Conservation (phyloP, 2,797 vertebrate genomes). For the Chromis chromis region DNA sequence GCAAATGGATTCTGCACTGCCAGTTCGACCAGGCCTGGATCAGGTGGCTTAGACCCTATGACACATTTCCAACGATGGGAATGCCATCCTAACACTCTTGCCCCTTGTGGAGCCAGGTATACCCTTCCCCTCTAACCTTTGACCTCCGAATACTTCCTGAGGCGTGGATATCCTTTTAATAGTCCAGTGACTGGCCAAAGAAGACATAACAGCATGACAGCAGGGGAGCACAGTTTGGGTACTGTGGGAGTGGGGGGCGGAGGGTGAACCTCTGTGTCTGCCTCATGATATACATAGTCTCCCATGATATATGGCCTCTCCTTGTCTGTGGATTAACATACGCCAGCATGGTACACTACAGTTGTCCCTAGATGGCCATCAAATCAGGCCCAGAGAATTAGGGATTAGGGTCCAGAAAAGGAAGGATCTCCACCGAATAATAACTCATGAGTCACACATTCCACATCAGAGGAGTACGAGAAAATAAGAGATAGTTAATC, state of each 20-base stretch:
- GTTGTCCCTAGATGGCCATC: conserved; percentile 79
- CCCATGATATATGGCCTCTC: conserved; percentile 74
- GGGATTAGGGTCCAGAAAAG: conserved; percentile 70
- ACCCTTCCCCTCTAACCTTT: conserved; percentile 71
- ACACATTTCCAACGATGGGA: conserved; percentile 54
- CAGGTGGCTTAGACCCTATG: conserved; percentile 62
- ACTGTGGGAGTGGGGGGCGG: conserved; percentile 34
- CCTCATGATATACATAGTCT: conserved; percentile 80
- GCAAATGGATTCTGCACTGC: conserved; percentile 70
- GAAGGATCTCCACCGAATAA: conserved; percentile 56
- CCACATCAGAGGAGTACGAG: conserved; percentile 46
- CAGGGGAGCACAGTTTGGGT: conserved; percentile 43
- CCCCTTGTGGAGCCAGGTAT: conserved; percentile 73
- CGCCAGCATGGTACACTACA: conserved; percentile 66
- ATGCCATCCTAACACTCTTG: conserved; percentile 59
- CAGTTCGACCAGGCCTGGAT: conserved; percentile 63
- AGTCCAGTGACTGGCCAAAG: conserved; percentile 72
- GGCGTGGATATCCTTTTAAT: conserved; percentile 78
- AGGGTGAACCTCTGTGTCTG: conserved; percentile 64
- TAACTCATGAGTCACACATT: conserved; percentile 74
- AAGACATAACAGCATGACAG: conserved; percentile 75
- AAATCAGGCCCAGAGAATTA: conserved; percentile 69
- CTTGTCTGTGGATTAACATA: conserved; percentile 78
- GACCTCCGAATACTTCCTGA: conserved; percentile 68
- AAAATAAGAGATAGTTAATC: conserved; percentile 49